These are phyloP conservation scores for Bolinopsis microptera DNA, from an alignment of 37 sponge, comb jelly and placozoan species.

Conservation along the genomic window DNA sequence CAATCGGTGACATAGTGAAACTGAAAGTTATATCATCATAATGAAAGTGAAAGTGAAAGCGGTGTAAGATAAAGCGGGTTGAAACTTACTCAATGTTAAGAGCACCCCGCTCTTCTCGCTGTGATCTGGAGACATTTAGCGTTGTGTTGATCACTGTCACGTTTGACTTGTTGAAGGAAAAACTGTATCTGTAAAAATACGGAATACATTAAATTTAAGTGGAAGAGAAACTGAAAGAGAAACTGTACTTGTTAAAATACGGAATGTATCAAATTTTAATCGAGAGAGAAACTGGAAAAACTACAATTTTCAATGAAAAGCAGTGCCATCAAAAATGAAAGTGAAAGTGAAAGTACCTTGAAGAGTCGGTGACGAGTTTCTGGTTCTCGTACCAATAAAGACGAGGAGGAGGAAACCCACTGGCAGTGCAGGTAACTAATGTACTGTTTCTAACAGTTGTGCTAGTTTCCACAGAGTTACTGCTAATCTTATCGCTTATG, in stretches of 20 bases:
- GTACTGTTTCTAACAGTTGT: not conserved
- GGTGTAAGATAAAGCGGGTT: not conserved
- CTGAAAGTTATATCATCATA: not conserved
- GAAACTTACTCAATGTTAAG: too few relatives aligned
- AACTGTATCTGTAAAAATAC: not conserved
- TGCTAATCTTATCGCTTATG: not conserved
- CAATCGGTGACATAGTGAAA: not conserved
- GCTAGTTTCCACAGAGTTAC: not conserved
- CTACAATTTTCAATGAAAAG: too few relatives aligned
- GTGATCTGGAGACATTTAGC: slow-evolving; percentile 16
- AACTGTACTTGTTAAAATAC: too few relatives aligned
- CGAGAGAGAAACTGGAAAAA: too few relatives aligned
- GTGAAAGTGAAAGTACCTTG: not conserved
- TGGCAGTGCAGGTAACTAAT: slow-evolving; percentile 9
- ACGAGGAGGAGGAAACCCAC: slow-evolving; percentile 48
- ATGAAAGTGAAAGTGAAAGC: too few relatives aligned
- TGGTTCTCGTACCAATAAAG: slow-evolving; percentile 37
- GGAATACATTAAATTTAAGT: too few relatives aligned
- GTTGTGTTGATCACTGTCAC: slow-evolving; percentile 9
- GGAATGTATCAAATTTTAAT: too few relatives aligned
- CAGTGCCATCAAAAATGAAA: too few relatives aligned
- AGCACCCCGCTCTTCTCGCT: too few relatives aligned
- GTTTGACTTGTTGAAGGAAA: not conserved
- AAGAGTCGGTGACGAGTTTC: slow-evolving; percentile 4
- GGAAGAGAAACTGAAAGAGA: too few relatives aligned